These are phyloP conservation scores for Calameuta idolon DNA, from an alignment of 2,888 invertebrate genomes.

Conservation along the genomic window DNA sequence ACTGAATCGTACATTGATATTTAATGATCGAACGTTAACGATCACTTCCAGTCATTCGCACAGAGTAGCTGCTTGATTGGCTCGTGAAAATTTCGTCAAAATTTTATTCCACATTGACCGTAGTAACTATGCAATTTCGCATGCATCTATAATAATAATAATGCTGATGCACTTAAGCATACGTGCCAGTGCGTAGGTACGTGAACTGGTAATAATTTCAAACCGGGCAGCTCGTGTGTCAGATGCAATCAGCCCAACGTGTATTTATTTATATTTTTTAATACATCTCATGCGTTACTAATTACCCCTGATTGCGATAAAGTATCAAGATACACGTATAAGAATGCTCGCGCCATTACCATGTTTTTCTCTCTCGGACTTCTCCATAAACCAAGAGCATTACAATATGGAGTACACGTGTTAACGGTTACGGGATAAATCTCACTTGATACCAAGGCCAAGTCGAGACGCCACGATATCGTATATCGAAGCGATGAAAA, in stretches of 20 bases:
- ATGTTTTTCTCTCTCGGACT: not conserved
- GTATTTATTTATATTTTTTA: constrained; percentile 35
- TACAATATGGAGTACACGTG: not conserved
- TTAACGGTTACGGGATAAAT: not conserved
- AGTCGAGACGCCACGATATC: not conserved
- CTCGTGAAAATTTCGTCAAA: not conserved
- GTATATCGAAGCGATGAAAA: not conserved
- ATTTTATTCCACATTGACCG: not conserved
- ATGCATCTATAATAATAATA: not conserved
- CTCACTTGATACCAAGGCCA: not conserved
- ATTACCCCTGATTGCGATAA: constrained; percentile 44
- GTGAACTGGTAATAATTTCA: constrained; percentile 27
- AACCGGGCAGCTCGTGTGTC: constrained; percentile 23
- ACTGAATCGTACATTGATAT: not conserved
- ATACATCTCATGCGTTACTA: constrained; percentile 35
- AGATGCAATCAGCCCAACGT: constrained; percentile 34
- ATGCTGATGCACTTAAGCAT: not conserved
- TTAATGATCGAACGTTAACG: not conserved
- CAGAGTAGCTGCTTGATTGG: too few relatives aligned
- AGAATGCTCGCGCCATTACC: constrained; percentile 11
- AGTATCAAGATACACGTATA: constrained; percentile 29
- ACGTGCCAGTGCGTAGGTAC: not conserved
- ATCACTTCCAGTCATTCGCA: too few relatives aligned
- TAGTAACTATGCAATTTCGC: not conserved
- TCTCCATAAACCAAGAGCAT: not conserved